Base-by-base conservation (phyloP, 2,797 vertebrate species). In the Spatula clypeata region DNA sequence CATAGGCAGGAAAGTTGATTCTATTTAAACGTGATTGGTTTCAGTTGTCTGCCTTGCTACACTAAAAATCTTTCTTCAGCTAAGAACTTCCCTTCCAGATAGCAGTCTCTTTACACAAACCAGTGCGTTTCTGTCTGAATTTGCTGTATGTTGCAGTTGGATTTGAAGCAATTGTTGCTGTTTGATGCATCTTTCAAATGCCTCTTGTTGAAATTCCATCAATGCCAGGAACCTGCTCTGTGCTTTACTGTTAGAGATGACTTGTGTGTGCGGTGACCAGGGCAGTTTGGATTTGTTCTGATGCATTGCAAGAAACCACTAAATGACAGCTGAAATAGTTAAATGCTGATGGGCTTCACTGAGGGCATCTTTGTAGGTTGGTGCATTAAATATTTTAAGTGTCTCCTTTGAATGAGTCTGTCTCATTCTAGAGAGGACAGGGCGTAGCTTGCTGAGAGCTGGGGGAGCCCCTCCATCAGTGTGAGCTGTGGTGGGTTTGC, bases 401-500 rank as follows among this genome's bases (percentile, higher is more conserved):
- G 26, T 19, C 27, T 64, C 7, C 66, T 54, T 47, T 51, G 49
- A 79, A 51, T 19, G 17, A 29, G 58, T 77, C 57, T 64, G 11
- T 71, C 34, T 26, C 13, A 24, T 31, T 55, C 17, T 55, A 0
- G 7, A n/a, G 21, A 32, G 31, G n/a, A 11, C 10, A 32, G 15
- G n/a, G 6, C 10, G 2, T 20, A 31, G 47, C 13, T 79, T 79
- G 38, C 42, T 66, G 27, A 42, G 66, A 79, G 8, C 0, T 14
- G 34, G 23, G 32, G 31, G 57, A 36, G 27, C 44, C 44, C 53
- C 40, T 65, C 20, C 26, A 51, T 9, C 36, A 57, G 31, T 5
- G 1, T 24, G 40, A 36, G 23, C 23, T 0, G 0, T 16, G 51
- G 55, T 18, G 23, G 3, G 2, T 44, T 29, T 45, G 64, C 64